A percentile compares a stretch with the other conserved stretches of the same genome.
phyloP scores from a whole-genome alignment of 2,113 vertebrate genomes.

The Corydoras sp. region DNA sequence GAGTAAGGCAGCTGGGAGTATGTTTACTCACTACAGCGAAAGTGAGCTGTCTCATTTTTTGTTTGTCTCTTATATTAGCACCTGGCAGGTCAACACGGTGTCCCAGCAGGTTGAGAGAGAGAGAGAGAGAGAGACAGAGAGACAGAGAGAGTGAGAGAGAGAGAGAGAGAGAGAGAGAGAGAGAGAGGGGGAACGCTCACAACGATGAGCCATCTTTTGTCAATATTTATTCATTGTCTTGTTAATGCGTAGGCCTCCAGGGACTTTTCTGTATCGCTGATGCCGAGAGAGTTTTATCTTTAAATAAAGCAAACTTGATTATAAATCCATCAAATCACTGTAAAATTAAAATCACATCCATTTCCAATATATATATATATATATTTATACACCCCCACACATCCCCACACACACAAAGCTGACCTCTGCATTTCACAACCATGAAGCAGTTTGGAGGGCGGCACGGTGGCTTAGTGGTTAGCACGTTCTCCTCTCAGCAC shows the following conservation, averaged over 20 bases:
- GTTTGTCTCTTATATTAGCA: conserved; percentile 38
- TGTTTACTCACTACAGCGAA: conserved; percentile 39
- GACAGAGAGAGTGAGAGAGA: too few relatives aligned
- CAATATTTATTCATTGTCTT: conserved; percentile 35
- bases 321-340: not conserved
- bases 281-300: not conserved
- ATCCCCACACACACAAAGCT: too few relatives aligned
- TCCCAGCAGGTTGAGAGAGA: conserved; percentile 22
- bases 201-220: conserved; percentile 25
- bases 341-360: not conserved
- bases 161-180: conserved; percentile 11
- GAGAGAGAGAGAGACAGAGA: conserved; percentile 10
- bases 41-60: conserved; percentile 27
- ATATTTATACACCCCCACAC: too few relatives aligned
- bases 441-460: too few relatives aligned
- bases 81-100: conserved; percentile 29
- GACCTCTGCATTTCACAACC: too few relatives aligned
- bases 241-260: conserved; percentile 22
- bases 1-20: conserved; percentile 17
- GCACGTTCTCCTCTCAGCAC: too few relatives aligned
- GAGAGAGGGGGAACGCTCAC: conserved; percentile 4
- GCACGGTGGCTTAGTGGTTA: too few relatives aligned
- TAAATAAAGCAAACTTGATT: conserved; percentile 1
- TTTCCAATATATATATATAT: not conserved
- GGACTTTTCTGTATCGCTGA: conserved; percentile 12